phyloP scores from a whole-genome alignment of 2,888 invertebrate species.

The Drosophila mayaguana region DNA sequence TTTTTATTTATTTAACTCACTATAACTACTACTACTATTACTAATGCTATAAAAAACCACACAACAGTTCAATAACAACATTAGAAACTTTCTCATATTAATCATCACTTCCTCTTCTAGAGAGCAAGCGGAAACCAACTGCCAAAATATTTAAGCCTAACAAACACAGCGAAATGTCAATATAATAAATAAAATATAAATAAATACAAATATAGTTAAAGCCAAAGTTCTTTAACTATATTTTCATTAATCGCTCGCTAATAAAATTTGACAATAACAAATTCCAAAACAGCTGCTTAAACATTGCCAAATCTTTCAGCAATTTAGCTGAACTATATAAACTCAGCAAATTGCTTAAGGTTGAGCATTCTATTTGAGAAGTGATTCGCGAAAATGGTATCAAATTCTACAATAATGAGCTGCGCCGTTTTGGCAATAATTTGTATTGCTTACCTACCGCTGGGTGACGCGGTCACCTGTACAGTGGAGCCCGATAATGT shows the following conservation, averaged over 20 bases:
- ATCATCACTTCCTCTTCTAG: neutral
- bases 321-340: conserved; percentile 21
- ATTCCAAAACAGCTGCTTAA: conserved; percentile 27
- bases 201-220: too few relatives aligned
- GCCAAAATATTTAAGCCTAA: conserved; percentile 19
- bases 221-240: too few relatives aligned
- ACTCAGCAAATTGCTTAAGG: neutral
- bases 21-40: too few relatives aligned
- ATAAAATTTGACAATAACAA: conserved; percentile 10
- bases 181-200: too few relatives aligned
- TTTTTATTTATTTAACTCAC: neutral
- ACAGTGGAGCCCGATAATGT: conserved; percentile 20
- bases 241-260: conserved; percentile 6
- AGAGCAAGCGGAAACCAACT: conserved; percentile 3
- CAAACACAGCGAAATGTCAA: neutral
- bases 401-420: neutral
- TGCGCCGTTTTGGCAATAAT: conserved; percentile 7
- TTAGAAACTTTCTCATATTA: neutral
- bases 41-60: too few relatives aligned
- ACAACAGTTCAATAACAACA: neutral
- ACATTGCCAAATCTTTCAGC: neutral
- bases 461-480: conserved; percentile 20
- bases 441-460: conserved; percentile 12
- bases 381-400: conserved; percentile 12
- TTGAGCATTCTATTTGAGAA: conserved; percentile 6